A percentile compares a stretch with the other conserved stretches of the same genome.
phyloP scores from a whole-genome alignment of 2,797 vertebrate species.

The Xenops minutus region DNA sequence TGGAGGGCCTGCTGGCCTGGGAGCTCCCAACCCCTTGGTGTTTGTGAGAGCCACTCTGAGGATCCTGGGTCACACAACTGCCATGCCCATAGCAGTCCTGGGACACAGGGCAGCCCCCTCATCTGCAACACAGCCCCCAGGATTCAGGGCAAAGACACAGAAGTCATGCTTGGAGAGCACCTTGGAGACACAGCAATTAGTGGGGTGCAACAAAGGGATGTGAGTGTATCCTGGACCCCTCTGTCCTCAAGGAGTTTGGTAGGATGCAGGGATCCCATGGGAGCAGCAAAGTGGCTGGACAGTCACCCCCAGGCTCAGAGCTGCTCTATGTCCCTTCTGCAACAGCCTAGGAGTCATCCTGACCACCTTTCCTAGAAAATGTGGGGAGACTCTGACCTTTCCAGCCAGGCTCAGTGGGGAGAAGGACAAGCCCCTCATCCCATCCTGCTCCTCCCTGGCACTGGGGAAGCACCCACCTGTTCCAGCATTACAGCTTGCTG shows the following conservation, averaged over 20 bases:
- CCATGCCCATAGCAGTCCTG: neutral
- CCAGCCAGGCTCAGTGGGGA: neutral
- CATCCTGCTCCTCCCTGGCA: neutral
- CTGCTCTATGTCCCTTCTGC: neutral
- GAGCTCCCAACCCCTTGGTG: neutral
- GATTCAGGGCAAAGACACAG: neutral
- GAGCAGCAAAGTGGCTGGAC: neutral
- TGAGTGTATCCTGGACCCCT: neutral
- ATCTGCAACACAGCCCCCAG: neutral
- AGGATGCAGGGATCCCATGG: neutral
- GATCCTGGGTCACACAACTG: neutral
- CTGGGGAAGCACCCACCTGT: rapidly evolving
- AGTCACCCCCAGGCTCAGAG: neutral
- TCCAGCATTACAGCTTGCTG: neutral
- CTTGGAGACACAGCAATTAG: neutral
- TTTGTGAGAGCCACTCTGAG: neutral
- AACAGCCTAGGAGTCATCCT: neutral
- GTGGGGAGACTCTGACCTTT: neutral
- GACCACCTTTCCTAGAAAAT: neutral
- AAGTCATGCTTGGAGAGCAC: neutral
- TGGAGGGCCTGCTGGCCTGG: neutral
- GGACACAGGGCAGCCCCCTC: neutral
- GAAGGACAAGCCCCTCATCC: neutral
- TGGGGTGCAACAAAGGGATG: neutral
- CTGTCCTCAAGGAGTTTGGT: neutral